These are phyloP conservation scores for Melinaea marsaeus DNA, from an alignment of 2,888 invertebrate genomes.

Conservation along the genomic window DNA sequence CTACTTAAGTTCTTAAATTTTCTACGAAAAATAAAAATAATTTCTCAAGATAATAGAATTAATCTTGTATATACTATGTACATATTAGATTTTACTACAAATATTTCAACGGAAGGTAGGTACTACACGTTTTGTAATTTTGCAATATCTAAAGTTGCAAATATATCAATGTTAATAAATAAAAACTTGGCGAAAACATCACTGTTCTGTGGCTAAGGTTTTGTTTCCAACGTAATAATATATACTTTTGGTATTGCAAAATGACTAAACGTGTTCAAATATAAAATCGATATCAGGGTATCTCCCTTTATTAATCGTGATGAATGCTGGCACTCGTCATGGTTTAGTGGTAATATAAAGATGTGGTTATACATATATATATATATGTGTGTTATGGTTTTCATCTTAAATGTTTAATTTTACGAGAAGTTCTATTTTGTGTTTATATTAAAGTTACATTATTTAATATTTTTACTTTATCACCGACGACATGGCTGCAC, in stretches of 20 bases:
- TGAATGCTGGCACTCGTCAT: conserved; percentile 42
- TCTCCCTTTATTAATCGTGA: conserved; percentile 47
- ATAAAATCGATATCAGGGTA: conserved; percentile 74
- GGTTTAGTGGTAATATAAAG: too few relatives aligned
- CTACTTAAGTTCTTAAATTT: conserved; percentile 22
- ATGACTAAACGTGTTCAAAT: conserved; percentile 47
- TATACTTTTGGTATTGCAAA: conserved; percentile 36
- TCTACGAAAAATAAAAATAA: conserved; percentile 21
- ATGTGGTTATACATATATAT: too few relatives aligned
- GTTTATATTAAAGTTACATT: too few relatives aligned
- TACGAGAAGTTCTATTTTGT: too few relatives aligned
- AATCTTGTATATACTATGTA: conserved; percentile 46
- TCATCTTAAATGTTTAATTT: too few relatives aligned
- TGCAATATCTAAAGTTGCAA: conserved; percentile 9
- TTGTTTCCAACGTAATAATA: neutral
- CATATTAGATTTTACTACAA: conserved; percentile 53
- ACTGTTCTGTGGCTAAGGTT: too few relatives aligned
- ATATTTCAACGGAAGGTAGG: conserved; percentile 52
- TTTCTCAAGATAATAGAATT: conserved; percentile 25
- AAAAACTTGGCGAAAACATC: too few relatives aligned
- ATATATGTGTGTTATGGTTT: too few relatives aligned
- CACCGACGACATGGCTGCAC: too few relatives aligned
- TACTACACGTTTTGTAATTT: conserved; percentile 35
- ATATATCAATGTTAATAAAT: too few relatives aligned
- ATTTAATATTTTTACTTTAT: too few relatives aligned